Base-by-base conservation (phyloP, 2,797 vertebrate species). In the Arremon brunneinucha region DNA sequence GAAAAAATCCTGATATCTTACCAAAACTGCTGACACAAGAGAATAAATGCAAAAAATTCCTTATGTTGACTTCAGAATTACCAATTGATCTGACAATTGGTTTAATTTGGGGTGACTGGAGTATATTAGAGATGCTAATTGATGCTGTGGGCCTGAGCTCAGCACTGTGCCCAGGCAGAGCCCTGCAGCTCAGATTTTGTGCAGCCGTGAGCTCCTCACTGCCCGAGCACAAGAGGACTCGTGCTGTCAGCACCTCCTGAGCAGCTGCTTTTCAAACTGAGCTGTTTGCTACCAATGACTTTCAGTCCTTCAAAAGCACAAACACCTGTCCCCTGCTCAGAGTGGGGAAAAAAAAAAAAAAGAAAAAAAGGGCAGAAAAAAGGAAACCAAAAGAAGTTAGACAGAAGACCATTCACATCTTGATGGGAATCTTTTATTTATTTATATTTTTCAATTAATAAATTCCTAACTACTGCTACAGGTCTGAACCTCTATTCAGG, bases 331-430 rank as follows among this genome's bases (percentile, higher is more conserved):
- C 19, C 18, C 32, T 53, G 24, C 19, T 27, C 32, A 53, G 37
- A 43, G 1, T 11, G 2, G 2, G 6, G 18, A 65, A 50, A 9
- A 55, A 14, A 14, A 6, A 15, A 14, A 6, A 15, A 20, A 13
- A 14, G 3, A 22, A 2, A 4, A 15, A 5, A 5, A 16, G 2
- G 0, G 0, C 2, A 24, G 2, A 8, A 20, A 30, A 65, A 44
- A 39, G 5, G 7, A 49, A 39, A 4, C 20, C 0, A 0, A 49
- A 26, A 56, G 5, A 78, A 86, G 32, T 30, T 53, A 82, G 50
- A 44, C 5, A 55, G 49, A 71, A 12, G 24, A 69, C 30, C 23
- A 39, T 37, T n/a, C 9, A 26, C 35, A 30, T 69, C 60, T 59
- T 52, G 70, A 90, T 69, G 12, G 15, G 32, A 87, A 69, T 75